Evolutionary conservation across 2,888 invertebrate genomes (phyloP), one percentile per base, ranked within the genome.

Genomic region (Phyllotreta striolata): DNA sequence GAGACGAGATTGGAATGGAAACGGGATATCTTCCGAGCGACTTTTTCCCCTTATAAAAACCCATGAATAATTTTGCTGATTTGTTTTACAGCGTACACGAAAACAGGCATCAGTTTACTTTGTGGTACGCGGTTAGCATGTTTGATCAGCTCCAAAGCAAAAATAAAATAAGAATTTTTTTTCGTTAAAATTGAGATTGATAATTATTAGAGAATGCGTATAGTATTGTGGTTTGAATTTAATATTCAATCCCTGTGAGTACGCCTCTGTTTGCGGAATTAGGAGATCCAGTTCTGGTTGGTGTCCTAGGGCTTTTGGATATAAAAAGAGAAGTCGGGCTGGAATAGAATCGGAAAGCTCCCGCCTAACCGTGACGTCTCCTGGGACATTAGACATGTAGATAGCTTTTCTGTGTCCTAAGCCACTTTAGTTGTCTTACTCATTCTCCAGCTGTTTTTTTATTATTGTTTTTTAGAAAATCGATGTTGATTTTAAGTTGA

Each of bases 321-420:
- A 66, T 64, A 64, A 68, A 68, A 60, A 35, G 57, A 54, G 47
- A 63, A 64, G 59, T 64, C 58, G 61, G 64, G 57, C 51, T 55
- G 57, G 59, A 57, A 46, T 46, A 57, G 24, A 37, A 47, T 56
- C 54, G 47, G 39, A 44, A 37, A 35, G 34, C 14, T 13, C 56
- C 62, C 64, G 41, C 40, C 60, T 55, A 66, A 51, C 59, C 47
- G 34, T 52, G 41, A 49, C 40, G 62, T 77, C 81, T 75, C 80
- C 34, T 14, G 79, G 77, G 81, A 80, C 74, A 81, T 81, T 74
- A 81, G 73, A 77, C 76, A 80, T 81, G 81, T 76, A 81, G 79
- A 81, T 81, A 78, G 79, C 74, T 73, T 78, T 80, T 79, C 77
- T 70, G 76, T 78, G 79, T 79, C 77, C 74, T 62, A 62, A 70